Evolutionary conservation across 2,113 vertebrate genomes (phyloP).

Genomic region (Embiotoca jacksoni): DNA sequence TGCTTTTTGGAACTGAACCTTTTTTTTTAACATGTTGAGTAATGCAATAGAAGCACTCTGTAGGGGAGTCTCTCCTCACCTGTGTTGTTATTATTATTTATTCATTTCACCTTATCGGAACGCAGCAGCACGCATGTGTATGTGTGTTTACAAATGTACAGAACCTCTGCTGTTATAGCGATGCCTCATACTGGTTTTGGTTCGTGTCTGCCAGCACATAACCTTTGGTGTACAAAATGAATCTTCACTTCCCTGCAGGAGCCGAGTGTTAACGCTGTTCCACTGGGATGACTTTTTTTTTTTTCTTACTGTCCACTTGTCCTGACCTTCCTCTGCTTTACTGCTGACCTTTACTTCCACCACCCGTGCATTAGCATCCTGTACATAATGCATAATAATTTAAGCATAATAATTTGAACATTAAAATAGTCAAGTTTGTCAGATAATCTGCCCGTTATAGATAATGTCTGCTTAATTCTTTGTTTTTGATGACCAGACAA

Average conservation of each 20-base stretch:
- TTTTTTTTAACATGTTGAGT: neutral
- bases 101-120: neutral
- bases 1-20: too few species aligned
- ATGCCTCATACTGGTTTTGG: conserved; percentile 4
- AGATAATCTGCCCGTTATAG: neutral
- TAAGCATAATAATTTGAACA: too few species aligned
- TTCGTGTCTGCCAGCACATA: neutral
- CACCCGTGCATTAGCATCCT: neutral
- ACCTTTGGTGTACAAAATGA: conserved; percentile 14
- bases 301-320: neutral
- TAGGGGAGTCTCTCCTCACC: neutral
- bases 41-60: neutral
- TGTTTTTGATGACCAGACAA: neutral
- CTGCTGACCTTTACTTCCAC: neutral
- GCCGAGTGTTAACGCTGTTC: neutral
- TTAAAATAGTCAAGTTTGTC: neutral
- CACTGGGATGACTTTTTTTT: neutral
- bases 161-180: conserved; percentile 23
- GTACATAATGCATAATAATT: neutral
- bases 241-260: neutral
- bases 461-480: neutral
- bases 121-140: neutral
- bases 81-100: conserved; percentile 3
- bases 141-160: neutral
- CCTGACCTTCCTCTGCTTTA: neutral